phyloP scores from a whole-genome alignment of 2,113 vertebrate species.

The Sander lucioperca region DNA sequence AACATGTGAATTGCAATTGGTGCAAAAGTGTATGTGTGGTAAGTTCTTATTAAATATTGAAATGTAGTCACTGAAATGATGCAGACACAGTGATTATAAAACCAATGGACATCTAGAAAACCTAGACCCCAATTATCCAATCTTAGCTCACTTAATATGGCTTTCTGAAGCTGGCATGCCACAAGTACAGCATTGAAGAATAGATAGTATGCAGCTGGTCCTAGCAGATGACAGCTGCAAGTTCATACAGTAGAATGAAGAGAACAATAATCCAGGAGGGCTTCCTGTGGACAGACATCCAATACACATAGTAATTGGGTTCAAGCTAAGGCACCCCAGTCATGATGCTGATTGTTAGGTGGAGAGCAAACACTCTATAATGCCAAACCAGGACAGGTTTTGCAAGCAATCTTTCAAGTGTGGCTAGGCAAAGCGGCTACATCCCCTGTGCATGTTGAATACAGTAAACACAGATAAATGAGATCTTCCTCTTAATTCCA shows the following conservation, averaged over 20 bases:
- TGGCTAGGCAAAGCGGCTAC: neutral
- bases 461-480: neutral
- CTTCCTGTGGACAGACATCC: neutral
- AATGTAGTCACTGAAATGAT: neutral
- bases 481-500: neutral
- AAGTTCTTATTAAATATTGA: neutral
- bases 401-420: neutral
- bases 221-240: neutral
- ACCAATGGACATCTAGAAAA: neutral
- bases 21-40: neutral
- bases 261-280: neutral
- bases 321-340: neutral
- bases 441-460: too few relatives aligned
- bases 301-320: neutral
- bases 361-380: neutral
- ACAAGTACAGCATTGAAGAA: neutral
- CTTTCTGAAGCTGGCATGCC: neutral
- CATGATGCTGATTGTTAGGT: neutral
- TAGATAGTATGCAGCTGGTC: neutral
- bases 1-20: neutral
- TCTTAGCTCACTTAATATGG: neutral
- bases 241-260: neutral
- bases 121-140: neutral
- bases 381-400: neutral
- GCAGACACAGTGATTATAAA: neutral